Base-by-base conservation (phyloP, 2,113 vertebrate genomes). In the Campylomormyrus tamandua region DNA sequence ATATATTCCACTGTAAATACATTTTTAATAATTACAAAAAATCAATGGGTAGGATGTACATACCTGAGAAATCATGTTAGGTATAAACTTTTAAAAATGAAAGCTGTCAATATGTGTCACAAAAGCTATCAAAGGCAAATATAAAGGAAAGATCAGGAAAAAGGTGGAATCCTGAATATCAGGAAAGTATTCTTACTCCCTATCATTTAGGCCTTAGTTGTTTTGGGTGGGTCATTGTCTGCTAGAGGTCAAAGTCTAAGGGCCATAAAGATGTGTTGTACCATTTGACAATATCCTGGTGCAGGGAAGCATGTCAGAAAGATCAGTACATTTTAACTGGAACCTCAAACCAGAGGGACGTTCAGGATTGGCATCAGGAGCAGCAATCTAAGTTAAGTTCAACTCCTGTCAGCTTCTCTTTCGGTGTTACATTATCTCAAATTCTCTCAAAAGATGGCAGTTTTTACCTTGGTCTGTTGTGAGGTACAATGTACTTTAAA, bases 221-320 rank as follows among this genome's bases (percentile, higher is more conserved):
- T 58, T 48, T 42, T 80, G 70, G 31, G 87, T 31, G 45, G 70
- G 15, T 88, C 85, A 66, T 5, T 21, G 17, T 53, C 27, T n/a
- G 49, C 19, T 83, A 21, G 39, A 85, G 89, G 35, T 80, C 77
- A 48, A 89, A 89, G 89, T 89, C 89, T 83, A 85, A 84, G 13
- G 31, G 42, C 80, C 13, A 85, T 89, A 89, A 89, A 89, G n/a
- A 4, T 27, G 56, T 10, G 31, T 13, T 58, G 52, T 58, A 74
- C 58, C 19, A 27, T 46, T 31, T 11, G 80, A 83, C 56, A 24
- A n/a, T 62, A 62, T 62, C 89, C 80, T 46, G 50, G 89, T 85
- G 45, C 89, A 58, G 7, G 6, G 42, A 17, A 19, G 45, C 52
- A 42, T 70, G 24, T 77, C 24, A n/a, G 52, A 85, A 21, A 31